Evolutionary conservation across 2,113 vertebrate genomes (phyloP), one percentile per base, ranked within the genome.

Genomic region (Sylvia atricapilla): DNA sequence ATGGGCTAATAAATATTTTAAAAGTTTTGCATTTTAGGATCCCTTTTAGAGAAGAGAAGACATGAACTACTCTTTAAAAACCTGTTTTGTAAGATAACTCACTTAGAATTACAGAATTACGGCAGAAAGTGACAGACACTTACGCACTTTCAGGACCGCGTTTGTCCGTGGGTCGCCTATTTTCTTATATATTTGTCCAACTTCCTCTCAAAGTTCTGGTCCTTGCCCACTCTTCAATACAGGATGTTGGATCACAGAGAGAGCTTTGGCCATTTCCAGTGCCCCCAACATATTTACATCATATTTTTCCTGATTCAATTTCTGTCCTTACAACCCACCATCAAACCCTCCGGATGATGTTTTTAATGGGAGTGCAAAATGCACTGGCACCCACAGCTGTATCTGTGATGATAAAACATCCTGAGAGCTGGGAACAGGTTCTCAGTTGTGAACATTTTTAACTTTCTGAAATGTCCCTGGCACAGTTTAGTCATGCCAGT

Each of bases 121-220:
- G 83, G 46, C 43, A 90, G 37, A 53, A 86, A 58, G 41, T 14
- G 11, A 24, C 39, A 92, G 67, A 41, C 19, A 17, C 7, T 24
- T 72, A 9, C 19, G 55, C 31, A 22, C 43, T 6, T 0, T 7
- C 23, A 7, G 22, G 18, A 41, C 25, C 20, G 0, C 14, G 8
- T 14, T 72, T 17, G 37, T 55, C 14, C 13, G 7, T 5, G 11
- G 33, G 11, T 16, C 21, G 18, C 13, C 50, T 62, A 3, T 53
- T 73, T n/a, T 43, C 7, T 50, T 58, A 49, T 4, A 30, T 3
- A 1, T 9, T 30, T 30, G 22, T 59, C 10, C 24, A 82, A 1
- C 27, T 66, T 93, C 8, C 31, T 20, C 6, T 62, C 28, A 49
- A 83, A 84, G 6, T 50, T 64, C 35, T 79, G 31, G 7, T 49